Evolutionary conservation across 2,888 invertebrate species (phyloP), one percentile per base, ranked within the genome.

Genomic region (Hemicrepidius hirtus): DNA sequence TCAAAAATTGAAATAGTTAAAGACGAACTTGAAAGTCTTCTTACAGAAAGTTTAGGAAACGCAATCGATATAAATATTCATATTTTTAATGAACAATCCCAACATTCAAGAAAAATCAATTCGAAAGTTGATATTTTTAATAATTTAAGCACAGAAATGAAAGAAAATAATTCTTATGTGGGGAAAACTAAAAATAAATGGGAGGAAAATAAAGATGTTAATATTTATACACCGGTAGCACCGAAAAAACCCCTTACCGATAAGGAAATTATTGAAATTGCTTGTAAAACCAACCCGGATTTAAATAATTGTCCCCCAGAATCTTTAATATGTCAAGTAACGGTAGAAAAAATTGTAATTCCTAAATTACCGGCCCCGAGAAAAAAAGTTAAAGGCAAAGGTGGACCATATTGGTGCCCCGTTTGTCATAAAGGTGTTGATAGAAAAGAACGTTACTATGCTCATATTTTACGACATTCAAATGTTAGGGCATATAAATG

Each of bases 401-500:
- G 20, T 57, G 57, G 4, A n/a, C 20, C 7, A 12, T 66, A 50
- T n/a, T 60, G 53, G 37, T 71, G 71, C 24, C 3, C n/a, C 16
- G 35, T 32, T 5, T 71, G 71, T 18, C 28, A 35, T 18, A 62
- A 37, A 28, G 4, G 28, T 3, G 21, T 62, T 24, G 4, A 44
- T 13, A 49, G 41, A 37, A 66, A 49, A 28, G 10, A 35, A 10
- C 50, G 40, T 24, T 67, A 32, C 13, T 0, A 53, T 24, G 24
- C 40, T 5, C 71, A 71, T 18, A 16, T 65, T 13, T 28, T 49
- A n/a, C 60, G 13, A 16, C 71, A 71, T 50, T 32, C 60, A 1
- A 62, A 66, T 32, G 13, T 60, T n/a, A 60, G 35, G 9, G 41
- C 41, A 21, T 66, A 20, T 21, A 41, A 41, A n/a, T 71, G 71